phyloP scores from a whole-genome alignment of 2,797 vertebrate genomes.

The Hyperoplus lanceolatus region DNA sequence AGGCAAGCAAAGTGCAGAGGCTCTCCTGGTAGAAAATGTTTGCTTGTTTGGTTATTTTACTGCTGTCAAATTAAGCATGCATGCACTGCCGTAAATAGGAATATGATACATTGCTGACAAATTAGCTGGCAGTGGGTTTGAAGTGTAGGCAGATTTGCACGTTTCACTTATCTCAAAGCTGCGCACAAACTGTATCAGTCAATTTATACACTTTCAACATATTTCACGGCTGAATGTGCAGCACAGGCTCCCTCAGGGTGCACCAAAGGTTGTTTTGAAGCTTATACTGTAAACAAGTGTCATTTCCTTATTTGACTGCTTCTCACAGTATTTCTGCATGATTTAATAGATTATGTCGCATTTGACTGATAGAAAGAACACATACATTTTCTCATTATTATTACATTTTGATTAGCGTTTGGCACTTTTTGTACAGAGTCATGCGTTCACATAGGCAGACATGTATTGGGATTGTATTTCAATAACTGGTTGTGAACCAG shows the following conservation, averaged over 20 bases:
- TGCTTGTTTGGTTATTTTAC: slow-evolving; percentile 2
- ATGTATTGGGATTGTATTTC: background rate
- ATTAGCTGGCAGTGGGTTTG: slow-evolving; percentile 17
- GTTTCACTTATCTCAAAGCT: slow-evolving; percentile 21
- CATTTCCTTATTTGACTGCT: slow-evolving; percentile 1
- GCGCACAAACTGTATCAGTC: background rate
- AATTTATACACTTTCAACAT: slow-evolving; percentile 13
- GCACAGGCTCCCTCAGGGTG: background rate
- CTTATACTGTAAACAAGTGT: background rate
- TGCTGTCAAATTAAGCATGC: background rate
- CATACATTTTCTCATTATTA: slow-evolving; percentile 4
- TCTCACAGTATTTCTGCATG: background rate
- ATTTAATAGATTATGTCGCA: slow-evolving; percentile 1
- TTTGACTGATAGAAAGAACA: slow-evolving; percentile 6
- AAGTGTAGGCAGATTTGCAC: slow-evolving; percentile 9
- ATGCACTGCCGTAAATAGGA: background rate
- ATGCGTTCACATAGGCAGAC: background rate
- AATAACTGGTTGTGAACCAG: background rate
- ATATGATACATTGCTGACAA: slow-evolving; percentile 17
- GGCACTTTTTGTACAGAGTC: no score
- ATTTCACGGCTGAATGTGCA: slow-evolving; percentile 8
- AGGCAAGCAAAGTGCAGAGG: background rate
- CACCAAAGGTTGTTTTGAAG: background rate
- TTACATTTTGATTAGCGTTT: slow-evolving; percentile 10
- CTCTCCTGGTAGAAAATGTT: background rate